Evolutionary conservation across 64 coral and sea anemone species (phyloP), one percentile per base, ranked within the genome.

Genomic region (Platygyra sinensis): DNA sequence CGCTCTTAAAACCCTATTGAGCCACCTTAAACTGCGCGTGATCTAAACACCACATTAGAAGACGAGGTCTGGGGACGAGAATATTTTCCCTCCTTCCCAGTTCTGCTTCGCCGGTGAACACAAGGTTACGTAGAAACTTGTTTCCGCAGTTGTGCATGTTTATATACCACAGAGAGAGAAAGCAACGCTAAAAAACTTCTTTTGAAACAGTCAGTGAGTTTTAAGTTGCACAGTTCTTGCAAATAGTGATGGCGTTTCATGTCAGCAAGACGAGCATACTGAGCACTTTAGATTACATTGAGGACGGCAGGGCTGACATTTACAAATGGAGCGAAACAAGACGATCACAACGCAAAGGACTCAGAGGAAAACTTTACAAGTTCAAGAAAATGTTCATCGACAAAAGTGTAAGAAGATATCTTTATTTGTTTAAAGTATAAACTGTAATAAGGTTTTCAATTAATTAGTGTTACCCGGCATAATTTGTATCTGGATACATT

Each of bases 371-470:
- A 25, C 30, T 92, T 10, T 97, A 97, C 76, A 32, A 83, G 10
- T 83, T 97, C 42, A 82, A 94, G 63, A 97, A 97, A 88, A 71
- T 90, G 86, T 97, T 97, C 81, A 97, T 97, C 72, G 83, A 97
- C 71, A 97, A 90, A 83, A 91, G 27, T 75, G 95, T 94, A 88
- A 97, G 95, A 73, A 60, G 12, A 69, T 16, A 25, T 28, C 14
- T 4, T 62, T 69, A 69, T 69, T 69, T 18, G 28, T 22, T 17
- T 80, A 15, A 16, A 46, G 42, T 46, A 46, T 46, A 8, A 46
- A 46, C 5, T 46, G 42, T 46, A 5, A 46, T 46, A 46, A 46
- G 42, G 42, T 4, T 5, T 46, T 46, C 42, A 46, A 6, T 46
- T 46, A 46, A 46, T 46, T 46, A 5, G 3, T 46, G 42, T 46